Conservation (phyloP, 2,113 vertebrate genomes). For the Chaetorhynchus papuensis region DNA sequence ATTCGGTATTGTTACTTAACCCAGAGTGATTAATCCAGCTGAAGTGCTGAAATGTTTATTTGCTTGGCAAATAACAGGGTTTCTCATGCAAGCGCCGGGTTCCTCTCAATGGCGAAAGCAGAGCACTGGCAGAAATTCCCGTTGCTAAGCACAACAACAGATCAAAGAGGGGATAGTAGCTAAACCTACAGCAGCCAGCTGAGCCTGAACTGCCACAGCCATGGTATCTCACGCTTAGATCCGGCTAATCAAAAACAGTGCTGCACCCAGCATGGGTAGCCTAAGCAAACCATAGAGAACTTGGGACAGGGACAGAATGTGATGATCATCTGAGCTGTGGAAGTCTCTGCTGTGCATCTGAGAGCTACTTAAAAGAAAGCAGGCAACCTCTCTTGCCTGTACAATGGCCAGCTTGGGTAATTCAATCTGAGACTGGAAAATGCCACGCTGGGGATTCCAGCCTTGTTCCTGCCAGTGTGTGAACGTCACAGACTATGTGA, state of each 20-base stretch:
- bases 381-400: neutral
- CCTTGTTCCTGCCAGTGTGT: neutral
- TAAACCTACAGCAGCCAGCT: neutral
- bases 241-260: neutral
- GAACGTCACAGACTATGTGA: neutral
- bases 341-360: neutral
- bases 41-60: constrained; percentile 38
- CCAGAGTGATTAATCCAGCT: neutral
- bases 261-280: neutral
- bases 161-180: neutral
- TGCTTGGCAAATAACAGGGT: neutral
- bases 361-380: neutral
- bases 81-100: neutral
- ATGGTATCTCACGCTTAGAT: neutral
- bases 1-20: neutral
- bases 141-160: neutral
- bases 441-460: neutral
- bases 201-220: neutral
- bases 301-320: neutral
- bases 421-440: neutral
- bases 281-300: neutral
- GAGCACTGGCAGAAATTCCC: neutral
- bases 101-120: constrained; percentile 11
- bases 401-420: neutral
- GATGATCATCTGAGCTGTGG: neutral